A percentile compares a stretch with the other conserved stretches of the same genome.
phyloP scores from a whole-genome alignment of 1,140 invertebrate species.

The Sitophilus oryzae region DNA sequence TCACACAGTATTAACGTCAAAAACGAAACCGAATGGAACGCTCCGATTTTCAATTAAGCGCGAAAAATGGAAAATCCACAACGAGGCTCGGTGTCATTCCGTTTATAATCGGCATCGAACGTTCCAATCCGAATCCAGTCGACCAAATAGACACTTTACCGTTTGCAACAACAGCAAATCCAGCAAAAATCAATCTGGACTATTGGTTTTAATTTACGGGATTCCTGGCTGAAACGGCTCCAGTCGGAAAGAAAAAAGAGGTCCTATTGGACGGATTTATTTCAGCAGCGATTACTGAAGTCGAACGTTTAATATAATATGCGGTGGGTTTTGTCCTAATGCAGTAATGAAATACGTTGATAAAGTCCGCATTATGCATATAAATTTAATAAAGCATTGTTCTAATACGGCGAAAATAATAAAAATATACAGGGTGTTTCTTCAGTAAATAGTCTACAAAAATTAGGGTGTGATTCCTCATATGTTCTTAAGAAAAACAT shows the following conservation, averaged over 20 bases:
- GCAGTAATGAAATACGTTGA: no score
- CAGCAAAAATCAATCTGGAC: neutral
- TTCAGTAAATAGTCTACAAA: no score
- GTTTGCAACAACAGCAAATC: conserved; percentile 23
- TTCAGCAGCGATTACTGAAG: neutral
- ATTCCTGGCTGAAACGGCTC: no score
- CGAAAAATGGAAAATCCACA: conserved; percentile 41
- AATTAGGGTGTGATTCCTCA: no score
- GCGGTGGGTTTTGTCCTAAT: no score
- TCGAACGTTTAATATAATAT: no score
- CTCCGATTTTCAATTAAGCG: conserved; percentile 39
- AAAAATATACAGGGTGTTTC: no score
- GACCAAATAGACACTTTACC: conserved; percentile 35
- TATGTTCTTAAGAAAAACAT: no score
- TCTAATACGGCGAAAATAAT: no score
- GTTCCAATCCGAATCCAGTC: conserved; percentile 33
- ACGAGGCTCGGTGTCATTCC: conserved; percentile 38
- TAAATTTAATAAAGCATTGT: no score
- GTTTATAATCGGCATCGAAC: no score
- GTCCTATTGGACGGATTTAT: neutral
- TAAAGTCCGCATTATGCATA: no score
- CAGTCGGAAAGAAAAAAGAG: conserved; percentile 18
- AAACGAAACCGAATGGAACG: conserved; percentile 29
- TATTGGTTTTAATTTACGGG: conserved; percentile 34
- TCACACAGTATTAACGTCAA: conserved; percentile 25